These are phyloP conservation scores for Dicyrtomina minuta DNA, from an alignment of 2,888 invertebrate species.

Conservation along the genomic window DNA sequence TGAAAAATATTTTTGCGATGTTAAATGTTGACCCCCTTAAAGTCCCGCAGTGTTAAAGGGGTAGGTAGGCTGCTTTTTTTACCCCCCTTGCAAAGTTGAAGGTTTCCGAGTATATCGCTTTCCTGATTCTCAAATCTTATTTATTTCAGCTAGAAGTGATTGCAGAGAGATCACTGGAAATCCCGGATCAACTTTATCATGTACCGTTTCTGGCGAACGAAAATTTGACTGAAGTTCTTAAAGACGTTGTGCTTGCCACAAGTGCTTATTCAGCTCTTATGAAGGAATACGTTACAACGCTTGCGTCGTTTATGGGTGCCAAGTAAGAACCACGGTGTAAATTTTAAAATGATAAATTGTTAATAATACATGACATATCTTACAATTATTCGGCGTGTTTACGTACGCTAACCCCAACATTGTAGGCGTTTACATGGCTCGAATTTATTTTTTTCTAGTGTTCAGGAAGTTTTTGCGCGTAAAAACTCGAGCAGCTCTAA, in stretches of 20 bases:
- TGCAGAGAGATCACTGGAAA: constrained; percentile 31
- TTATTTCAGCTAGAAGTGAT: constrained; percentile 42
- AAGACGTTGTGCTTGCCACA: constrained; percentile 73
- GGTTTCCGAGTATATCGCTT: no score
- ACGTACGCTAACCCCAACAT: no score
- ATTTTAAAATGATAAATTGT: neutral
- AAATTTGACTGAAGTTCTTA: constrained; percentile 56
- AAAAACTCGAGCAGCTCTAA: constrained; percentile 61
- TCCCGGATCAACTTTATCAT: constrained; percentile 32
- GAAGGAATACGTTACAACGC: constrained; percentile 69
- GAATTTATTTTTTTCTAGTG: constrained; percentile 57
- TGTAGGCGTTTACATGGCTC: neutral
- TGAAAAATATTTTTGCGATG: no score
- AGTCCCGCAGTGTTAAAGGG: no score
- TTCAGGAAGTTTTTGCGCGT: constrained; percentile 69
- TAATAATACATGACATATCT: neutral
- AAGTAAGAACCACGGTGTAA: constrained; percentile 58
- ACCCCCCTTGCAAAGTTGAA: no score
- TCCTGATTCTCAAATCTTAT: no score
- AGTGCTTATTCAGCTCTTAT: constrained; percentile 75
- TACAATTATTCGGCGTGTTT: neutral
- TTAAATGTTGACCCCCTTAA: no score
- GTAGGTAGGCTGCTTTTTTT: no score
- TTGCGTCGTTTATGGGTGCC: constrained; percentile 74
- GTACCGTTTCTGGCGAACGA: constrained; percentile 18